These are phyloP conservation scores for Tenthredo livida DNA, from an alignment of 2,888 invertebrate species.

Conservation along the genomic window DNA sequence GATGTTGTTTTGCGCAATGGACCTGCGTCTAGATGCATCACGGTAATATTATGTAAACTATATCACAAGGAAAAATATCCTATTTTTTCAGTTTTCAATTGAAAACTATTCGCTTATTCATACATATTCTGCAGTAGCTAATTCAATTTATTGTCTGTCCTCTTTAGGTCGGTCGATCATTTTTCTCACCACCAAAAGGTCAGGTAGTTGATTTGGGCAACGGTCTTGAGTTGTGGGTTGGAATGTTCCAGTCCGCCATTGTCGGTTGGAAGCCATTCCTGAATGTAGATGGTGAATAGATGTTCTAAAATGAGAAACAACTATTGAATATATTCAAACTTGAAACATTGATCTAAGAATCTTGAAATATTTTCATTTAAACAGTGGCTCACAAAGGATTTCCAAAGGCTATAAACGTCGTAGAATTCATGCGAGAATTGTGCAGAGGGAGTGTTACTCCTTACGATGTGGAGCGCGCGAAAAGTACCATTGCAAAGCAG, in stretches of 20 bases:
- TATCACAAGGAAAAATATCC: background rate
- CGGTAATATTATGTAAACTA: slow-evolving; percentile 21
- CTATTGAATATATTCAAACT: background rate
- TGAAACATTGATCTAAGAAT: background rate
- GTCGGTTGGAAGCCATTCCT: slow-evolving; percentile 91
- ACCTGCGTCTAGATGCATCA: slow-evolving; percentile 78
- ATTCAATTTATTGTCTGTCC: slow-evolving; percentile 57
- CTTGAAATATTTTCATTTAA: slow-evolving; percentile 60
- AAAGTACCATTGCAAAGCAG: slow-evolving; percentile 70
- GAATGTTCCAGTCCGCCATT: slow-evolving; percentile 95
- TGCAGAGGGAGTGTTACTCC: slow-evolving; percentile 67
- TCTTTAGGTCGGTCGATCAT: slow-evolving; percentile 87
- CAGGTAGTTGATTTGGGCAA: slow-evolving; percentile 83
- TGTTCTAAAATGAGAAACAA: background rate
- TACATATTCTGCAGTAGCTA: background rate
- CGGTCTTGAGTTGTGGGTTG: slow-evolving; percentile 95
- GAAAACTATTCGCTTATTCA: background rate
- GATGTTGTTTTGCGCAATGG: slow-evolving; percentile 90
- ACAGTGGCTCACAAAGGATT: slow-evolving; percentile 90
- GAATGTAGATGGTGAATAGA: slow-evolving; percentile 90
- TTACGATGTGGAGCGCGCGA: slow-evolving; percentile 49
- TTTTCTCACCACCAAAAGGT: slow-evolving; percentile 81
- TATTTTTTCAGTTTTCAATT: slow-evolving; percentile 13
- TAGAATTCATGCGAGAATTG: slow-evolving; percentile 76
- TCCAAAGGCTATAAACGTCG: slow-evolving; percentile 80